Conservation (phyloP, 2,113 vertebrate species). For the Tylochromis polylepis region DNA sequence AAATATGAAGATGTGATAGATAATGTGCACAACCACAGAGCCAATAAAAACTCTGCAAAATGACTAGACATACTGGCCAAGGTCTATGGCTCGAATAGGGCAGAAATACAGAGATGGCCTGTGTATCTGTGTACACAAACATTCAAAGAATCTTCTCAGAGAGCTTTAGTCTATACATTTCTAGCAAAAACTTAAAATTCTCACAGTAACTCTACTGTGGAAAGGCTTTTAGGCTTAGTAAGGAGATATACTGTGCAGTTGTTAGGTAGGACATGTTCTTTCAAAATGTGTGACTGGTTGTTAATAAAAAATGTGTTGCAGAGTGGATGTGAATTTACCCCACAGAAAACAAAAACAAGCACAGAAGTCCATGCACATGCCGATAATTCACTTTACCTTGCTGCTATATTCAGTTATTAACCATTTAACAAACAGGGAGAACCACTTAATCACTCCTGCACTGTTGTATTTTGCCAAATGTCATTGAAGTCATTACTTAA, state of each 20-base stretch:
- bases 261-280: too few species aligned
- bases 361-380: neutral
- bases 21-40: neutral
- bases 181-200: neutral
- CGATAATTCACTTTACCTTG: neutral
- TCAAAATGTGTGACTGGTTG: neutral
- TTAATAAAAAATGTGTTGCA: neutral
- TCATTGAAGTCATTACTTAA: neutral
- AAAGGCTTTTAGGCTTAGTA: neutral
- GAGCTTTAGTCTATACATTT: neutral
- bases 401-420: neutral
- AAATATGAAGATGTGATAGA: neutral
- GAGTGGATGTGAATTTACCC: neutral
- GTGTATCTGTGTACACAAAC: neutral
- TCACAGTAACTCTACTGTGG: neutral
- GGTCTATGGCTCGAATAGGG: neutral
- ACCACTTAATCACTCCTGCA: rapidly evolving
- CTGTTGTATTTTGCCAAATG: neutral
- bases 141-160: neutral
- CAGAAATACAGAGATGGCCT: too few species aligned
- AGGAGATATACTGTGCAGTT: too few species aligned
- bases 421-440: neutral
- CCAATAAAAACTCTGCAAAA: neutral
- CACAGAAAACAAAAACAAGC: too few species aligned
- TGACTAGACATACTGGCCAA: neutral